These are phyloP conservation scores for Solenopsis fugax DNA, from an alignment of 1,140 invertebrate genomes.

Conservation along the genomic window DNA sequence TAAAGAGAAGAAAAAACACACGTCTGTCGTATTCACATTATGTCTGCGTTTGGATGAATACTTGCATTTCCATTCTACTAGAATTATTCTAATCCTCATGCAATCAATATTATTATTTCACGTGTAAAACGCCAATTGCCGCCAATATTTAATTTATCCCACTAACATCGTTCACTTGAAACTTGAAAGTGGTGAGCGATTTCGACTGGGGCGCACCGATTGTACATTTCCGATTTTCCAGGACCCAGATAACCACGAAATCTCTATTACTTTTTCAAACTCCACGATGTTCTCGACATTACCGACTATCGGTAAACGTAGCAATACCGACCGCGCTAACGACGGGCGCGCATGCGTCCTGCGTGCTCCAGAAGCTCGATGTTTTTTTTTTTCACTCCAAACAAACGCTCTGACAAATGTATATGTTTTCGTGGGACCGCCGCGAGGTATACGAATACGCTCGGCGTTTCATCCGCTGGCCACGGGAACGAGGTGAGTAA, in stretches of 20 bases:
- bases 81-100: background rate
- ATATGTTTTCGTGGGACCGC: slow-evolving; percentile 12
- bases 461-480: background rate
- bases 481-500: background rate
- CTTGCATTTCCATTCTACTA: background rate
- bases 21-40: background rate
- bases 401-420: slow-evolving; percentile 28
- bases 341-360: background rate
- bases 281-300: background rate
- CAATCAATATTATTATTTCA: background rate
- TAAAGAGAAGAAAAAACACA: background rate
- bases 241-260: too few species aligned
- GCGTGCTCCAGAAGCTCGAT: background rate
- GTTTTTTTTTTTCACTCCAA: slow-evolving; percentile 32
- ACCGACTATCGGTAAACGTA: background rate
- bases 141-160: too few species aligned
- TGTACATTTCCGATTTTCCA: too few species aligned
- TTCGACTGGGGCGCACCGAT: too few species aligned
- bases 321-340: background rate
- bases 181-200: too few species aligned
- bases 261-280: too few species aligned
- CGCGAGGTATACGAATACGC: background rate
- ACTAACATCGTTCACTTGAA: too few species aligned
- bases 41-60: background rate
- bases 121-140: too few species aligned